Percentiles rank a stretch among this genome's conserved stretches.
These are phyloP conservation scores for Carapus acus DNA, from an alignment of 2,797 vertebrate genomes.

Conservation along the genomic window DNA sequence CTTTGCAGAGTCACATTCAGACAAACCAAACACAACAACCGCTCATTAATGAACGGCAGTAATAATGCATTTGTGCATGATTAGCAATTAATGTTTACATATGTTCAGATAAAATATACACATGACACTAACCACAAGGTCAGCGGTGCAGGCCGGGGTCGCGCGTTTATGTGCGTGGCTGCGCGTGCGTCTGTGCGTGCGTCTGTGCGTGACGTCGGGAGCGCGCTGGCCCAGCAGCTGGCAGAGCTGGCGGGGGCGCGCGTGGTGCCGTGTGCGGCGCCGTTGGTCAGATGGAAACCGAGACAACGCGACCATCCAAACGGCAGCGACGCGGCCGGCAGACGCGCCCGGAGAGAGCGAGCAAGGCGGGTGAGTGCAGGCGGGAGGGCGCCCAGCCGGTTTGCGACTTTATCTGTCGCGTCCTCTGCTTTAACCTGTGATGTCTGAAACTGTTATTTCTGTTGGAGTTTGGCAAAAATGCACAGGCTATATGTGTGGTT, in stretches of 20 bases:
- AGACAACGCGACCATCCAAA: not conserved
- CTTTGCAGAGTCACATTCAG: too few relatives aligned
- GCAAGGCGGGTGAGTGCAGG: conserved; percentile 36
- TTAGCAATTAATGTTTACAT: conserved; percentile 6
- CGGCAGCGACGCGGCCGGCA: too few relatives aligned
- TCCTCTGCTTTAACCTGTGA: not conserved
- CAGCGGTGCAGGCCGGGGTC: conserved; percentile 16
- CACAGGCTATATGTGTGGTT: too few relatives aligned
- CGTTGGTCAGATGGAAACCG: not conserved
- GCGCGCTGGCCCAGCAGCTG: conserved; percentile 34
- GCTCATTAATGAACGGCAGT: not conserved
- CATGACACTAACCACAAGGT: conserved; percentile 48
- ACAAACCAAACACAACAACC: not conserved
- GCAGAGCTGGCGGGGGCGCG: conserved; percentile 11
- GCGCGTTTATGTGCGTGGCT: conserved; percentile 29
- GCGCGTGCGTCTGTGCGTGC: too few relatives aligned
- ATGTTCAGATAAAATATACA: too few relatives aligned
- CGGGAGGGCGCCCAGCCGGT: conserved; percentile 13
- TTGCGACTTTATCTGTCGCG: too few relatives aligned
- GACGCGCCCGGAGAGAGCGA: not conserved
- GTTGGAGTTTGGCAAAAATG: too few relatives aligned
- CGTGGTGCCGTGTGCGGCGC: not conserved
- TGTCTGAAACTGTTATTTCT: not conserved
- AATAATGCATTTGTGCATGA: not conserved
- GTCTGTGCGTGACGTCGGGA: conserved; percentile 20